Base-by-base conservation (phyloP, 2,888 invertebrate species). In the Heliconius hortense region DNA sequence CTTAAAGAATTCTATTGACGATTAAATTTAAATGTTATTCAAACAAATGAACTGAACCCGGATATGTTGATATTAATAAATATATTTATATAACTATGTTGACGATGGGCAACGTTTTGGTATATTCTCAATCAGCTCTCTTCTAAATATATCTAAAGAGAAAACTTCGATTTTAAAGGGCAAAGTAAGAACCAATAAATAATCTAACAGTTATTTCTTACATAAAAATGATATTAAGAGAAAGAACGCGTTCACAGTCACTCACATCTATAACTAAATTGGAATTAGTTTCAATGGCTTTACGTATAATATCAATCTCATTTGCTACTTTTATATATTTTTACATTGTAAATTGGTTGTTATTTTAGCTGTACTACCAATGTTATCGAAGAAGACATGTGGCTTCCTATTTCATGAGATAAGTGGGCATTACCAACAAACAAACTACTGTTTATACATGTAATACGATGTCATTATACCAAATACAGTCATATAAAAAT, bases 221-320 rank as follows among this genome's bases (percentile, higher is more conserved):
- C 1, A 35, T 24, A 35, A 13, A 13, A 31, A 53, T 26, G 28
- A 53, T 53, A 18, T 66, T 13, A 64, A 63, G 21, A 62, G 2
- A 21, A 24, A 31, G 70, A 77, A 72, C 74, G 72, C 75, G 78
- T 73, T 67, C 76, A 39, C 75, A 72, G 18, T 56, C 62, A 75
- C 60, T 43, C 24, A 31, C 63, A 69, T 59, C 69, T 69, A 75
- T 72, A 64, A 63, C 62, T 39, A 67, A 66, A 64, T 60, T 73
- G 69, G 63, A 73, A 69, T 72, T 63, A 60, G 71, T 72, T 69
- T 74, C 26, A 74, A 73, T 67, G 64, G 76, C 43, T 71, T 39
- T 60, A 66, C 39, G 39, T 66, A 35, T 60, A 78, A 77, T 66
- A 75, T 72, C 75, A 59, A 76, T 78, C 56, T 21, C 74, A 60